These are phyloP conservation scores for Sipha flava DNA, from an alignment of 1,140 invertebrate species.

Conservation along the genomic window DNA sequence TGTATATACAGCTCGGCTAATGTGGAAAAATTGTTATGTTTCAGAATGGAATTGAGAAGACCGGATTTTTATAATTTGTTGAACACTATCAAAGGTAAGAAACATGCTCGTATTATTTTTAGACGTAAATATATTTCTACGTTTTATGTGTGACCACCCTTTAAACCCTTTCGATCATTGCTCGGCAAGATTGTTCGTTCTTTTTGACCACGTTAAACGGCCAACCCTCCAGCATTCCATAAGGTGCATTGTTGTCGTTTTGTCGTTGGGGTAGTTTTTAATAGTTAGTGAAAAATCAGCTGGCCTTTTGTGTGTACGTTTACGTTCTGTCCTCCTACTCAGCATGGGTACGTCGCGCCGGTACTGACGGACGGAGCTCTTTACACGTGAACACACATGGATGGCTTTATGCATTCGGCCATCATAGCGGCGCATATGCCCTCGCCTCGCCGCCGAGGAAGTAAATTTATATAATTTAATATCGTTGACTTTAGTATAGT, in stretches of 20 bases:
- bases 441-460: neutral
- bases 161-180: neutral
- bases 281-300: neutral
- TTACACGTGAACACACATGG: neutral
- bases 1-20: constrained; percentile 5
- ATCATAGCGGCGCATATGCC: neutral
- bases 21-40: constrained; percentile 22
- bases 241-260: neutral
- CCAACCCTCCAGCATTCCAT: neutral
- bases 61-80: constrained; percentile 1
- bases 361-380: neutral
- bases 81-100: constrained; percentile 28
- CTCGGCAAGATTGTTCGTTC: neutral
- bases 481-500: neutral
- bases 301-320: neutral
- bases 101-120: neutral
- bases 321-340: neutral
- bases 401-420: neutral
- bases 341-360: neutral
- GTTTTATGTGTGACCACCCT: too few species aligned
- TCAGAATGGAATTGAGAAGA: constrained; percentile 31
- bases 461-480: neutral
- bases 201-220: neutral
- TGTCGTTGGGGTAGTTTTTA: neutral
- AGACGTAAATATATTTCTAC: neutral